A percentile compares a stretch with the other conserved stretches of the same genome.
phyloP scores from a whole-genome alignment of 92 coral and sea anemone genomes.

The Phenganax subtilis region DNA sequence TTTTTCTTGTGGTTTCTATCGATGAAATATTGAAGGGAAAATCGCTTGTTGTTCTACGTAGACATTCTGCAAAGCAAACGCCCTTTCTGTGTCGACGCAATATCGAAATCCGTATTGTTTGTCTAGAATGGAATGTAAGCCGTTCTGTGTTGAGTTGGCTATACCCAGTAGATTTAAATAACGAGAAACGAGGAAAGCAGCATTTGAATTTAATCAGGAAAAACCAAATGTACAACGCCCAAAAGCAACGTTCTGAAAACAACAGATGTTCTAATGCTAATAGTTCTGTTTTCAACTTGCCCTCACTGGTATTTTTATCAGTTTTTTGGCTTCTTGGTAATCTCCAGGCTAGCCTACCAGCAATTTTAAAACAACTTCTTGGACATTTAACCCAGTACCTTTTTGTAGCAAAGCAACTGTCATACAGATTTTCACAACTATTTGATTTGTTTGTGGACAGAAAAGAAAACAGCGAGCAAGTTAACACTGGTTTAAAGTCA shows the following conservation, averaged over 20 bases:
- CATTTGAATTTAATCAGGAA: neutral
- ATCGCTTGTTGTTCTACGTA: neutral
- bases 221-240: neutral
- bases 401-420: slow-evolving; percentile 37
- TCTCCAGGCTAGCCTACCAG: neutral
- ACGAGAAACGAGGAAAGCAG: neutral
- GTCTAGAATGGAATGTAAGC: slow-evolving; percentile 19
- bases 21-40: neutral
- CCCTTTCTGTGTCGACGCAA: neutral
- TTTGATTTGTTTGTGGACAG: slow-evolving; percentile 4
- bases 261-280: neutral
- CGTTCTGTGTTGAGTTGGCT: neutral
- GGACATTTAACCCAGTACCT: neutral
- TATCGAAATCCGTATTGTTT: slow-evolving; percentile 9
- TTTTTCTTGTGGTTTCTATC: neutral
- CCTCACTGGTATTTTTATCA: slow-evolving; percentile 1
- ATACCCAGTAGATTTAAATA: neutral
- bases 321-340: slow-evolving; percentile 10
- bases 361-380: neutral
- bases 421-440: slow-evolving; percentile 10
- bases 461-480: neutral
- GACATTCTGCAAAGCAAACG: neutral
- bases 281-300: neutral
- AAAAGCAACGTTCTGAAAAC: neutral
- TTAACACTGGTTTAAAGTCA: neutral